phyloP scores from a whole-genome alignment of 92 coral and sea anemone genomes.

The Metridium senile region DNA sequence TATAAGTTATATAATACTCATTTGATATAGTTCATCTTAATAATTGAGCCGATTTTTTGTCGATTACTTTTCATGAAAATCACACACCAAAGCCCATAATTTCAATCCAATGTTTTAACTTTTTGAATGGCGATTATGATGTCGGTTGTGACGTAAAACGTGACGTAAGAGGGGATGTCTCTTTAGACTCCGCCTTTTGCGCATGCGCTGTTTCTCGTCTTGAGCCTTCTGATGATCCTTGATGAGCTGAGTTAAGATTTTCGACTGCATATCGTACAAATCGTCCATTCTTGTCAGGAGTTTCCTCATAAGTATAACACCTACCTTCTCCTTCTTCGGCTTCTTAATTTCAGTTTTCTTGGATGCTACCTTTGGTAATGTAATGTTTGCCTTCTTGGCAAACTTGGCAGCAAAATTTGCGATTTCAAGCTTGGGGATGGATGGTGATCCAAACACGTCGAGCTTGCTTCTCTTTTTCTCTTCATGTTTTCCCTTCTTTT shows the following conservation, averaged over 20 bases:
- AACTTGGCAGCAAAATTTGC: conserved; percentile 15
- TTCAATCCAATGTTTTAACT: neutral
- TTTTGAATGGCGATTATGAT: conserved; percentile 12
- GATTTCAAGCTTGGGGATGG: conserved; percentile 21
- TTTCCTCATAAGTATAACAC: conserved; percentile 28
- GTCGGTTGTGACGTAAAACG: conserved; percentile 7
- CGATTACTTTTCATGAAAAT: neutral
- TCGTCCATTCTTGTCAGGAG: conserved; percentile 63
- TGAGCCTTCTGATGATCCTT: conserved; percentile 48
- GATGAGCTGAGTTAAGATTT: conserved; percentile 59
- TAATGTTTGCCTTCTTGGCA: conserved; percentile 14
- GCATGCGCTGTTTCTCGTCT: conserved; percentile 12
- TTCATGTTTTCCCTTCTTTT: conserved; percentile 2
- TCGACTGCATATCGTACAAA: conserved; percentile 61
- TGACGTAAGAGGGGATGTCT: conserved; percentile 1
- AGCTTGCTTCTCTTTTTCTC: neutral
- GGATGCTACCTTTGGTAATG: neutral
- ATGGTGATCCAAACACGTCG: conserved; percentile 2
- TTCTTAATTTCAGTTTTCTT: conserved; percentile 13
- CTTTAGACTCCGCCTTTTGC: conserved; percentile 28
- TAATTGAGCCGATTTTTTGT: too few relatives aligned
- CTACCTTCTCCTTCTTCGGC: conserved; percentile 39
- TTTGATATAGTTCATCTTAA: too few relatives aligned
- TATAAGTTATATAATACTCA: too few relatives aligned
- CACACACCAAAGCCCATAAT: too few relatives aligned